Evolutionary conservation across 2,888 invertebrate genomes (phyloP), one percentile per base, ranked within the genome.

Genomic region (Teleiodes luculella): DNA sequence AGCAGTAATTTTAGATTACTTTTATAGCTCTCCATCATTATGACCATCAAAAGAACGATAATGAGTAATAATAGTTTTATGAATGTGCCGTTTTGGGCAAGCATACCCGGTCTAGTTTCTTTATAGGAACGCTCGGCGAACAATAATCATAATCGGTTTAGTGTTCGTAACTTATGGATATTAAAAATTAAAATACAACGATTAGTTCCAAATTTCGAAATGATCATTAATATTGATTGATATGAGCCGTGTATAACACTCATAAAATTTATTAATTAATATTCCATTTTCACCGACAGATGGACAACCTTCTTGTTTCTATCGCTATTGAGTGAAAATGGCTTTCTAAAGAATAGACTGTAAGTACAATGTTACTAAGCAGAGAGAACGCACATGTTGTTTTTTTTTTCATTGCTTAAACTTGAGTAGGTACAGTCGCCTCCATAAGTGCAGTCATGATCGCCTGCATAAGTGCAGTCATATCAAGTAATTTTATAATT

Each of bases 141-240:
- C n/a, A n/a, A n/a, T n/a, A n/a, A n/a, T n/a, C n/a, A n/a, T 55
- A 53, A 53, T 56, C 52, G 53, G 35, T 56, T 56, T 50, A 56
- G 36, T 48, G 72, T 76, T 72, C 71, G 70, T 70, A 76, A 79
- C 76, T 78, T 80, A 82, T 80, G 76, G 77, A 77, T 76, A 83
- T 83, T 82, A 79, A 80, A 74, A 83, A 78, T 78, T 78, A 78
- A 81, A 79, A 76, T 72, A 67, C 68, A 73, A 74, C 83, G 80
- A 86, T 86, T 85, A 80, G 86, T 85, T 86, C 85, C 82, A 78
- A 83, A 86, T 86, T 83, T 78, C 70, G 63, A 74, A 74, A 72
- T 78, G 80, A 86, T 85, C 83, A 81, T 86, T 81, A 86, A 78
- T 74, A 78, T 79, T 80, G 83, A 86, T 84, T 81, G 84, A 81